Evolutionary conservation across 1,140 invertebrate species (phyloP).

Genomic region (Mesaphorura yosii): DNA sequence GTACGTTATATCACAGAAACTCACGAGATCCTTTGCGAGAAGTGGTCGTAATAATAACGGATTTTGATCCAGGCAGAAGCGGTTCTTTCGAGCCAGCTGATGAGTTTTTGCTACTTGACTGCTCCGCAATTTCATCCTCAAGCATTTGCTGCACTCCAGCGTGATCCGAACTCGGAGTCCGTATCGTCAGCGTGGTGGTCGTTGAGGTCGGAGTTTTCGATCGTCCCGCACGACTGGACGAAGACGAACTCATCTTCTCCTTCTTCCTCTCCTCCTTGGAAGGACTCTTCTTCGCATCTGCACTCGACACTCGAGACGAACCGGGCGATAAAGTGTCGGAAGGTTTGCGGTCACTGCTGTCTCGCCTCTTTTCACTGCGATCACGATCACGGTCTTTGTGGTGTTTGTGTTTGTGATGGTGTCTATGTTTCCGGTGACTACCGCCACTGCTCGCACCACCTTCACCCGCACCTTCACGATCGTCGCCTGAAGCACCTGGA

Average conservation of each 20-base stretch:
- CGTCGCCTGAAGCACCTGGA: constrained; percentile 27
- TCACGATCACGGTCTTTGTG: constrained; percentile 20
- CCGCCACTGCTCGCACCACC: constrained; percentile 11
- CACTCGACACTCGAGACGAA: constrained; percentile 24
- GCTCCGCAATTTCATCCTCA: constrained; percentile 36
- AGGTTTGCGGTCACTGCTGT: constrained; percentile 23
- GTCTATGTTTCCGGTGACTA: constrained; percentile 4
- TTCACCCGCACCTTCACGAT: constrained; percentile 18
- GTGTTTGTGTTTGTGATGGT: constrained; percentile 25
- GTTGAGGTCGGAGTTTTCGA: constrained; percentile 13
- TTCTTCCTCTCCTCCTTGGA: constrained; percentile 8
- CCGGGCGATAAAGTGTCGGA: constrained; percentile 25
- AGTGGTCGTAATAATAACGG: constrained; percentile 30
- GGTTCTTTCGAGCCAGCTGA: constrained; percentile 30
- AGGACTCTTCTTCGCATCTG: constrained; percentile 2
- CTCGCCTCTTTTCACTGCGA: constrained; percentile 12
- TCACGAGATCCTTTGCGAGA: constrained; percentile 29
- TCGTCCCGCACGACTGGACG: no score
- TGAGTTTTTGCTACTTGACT: constrained; percentile 30
- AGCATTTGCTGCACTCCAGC: constrained; percentile 29
- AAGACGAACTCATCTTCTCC: no score
- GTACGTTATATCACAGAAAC: constrained; percentile 33
- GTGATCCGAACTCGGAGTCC: no score
- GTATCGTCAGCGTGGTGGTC: constrained; percentile 6
- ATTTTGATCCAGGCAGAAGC: constrained; percentile 23